Base-by-base conservation (phyloP, 2,113 vertebrate genomes). In the Lutjanus erythropterus region DNA sequence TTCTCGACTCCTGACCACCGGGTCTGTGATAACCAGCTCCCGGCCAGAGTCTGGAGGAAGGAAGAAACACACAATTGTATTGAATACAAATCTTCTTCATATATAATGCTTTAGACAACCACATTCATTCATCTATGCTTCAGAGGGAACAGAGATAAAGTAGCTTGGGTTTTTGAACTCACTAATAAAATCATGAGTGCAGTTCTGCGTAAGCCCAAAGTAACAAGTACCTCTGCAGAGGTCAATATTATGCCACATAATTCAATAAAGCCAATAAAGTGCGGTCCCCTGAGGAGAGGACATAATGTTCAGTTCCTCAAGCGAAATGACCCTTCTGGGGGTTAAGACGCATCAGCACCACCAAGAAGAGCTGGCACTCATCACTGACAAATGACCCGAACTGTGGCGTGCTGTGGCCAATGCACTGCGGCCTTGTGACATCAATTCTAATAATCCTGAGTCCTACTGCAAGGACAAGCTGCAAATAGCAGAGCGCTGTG, bases 11-110 rank as follows among this genome's bases (percentile, higher is more conserved):
- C 97, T 97, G 91, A 99, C 97, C 59, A 99, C 97, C 0, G 98
- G 98, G 90, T 99, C 98, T 46, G 97, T 99, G 88, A 99, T 99
- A 67, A 99, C 97, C 89, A 99, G 94, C 91, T 99, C 98, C 80
- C 98, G 96, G 3, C 98, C 98, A 64, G 98, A 99, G 83, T 99
- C 98, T 99, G 94, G 16, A 86, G 93, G 21, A 86, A n/a, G 86
- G 83, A 65, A 78, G 44, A 44, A 46, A 46, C 46, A 67, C 16
- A 60, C 5, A 67, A 16, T 4, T 14, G 19, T 4, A 62, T 2
- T 78, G 15, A 78, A 50, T 31, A 50, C 11, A 74, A 19, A 72
- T 23, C 25, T 39, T n/a, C 9, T 58, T 37, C 39, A 46, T 3
- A 31, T 23, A 52, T 9, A 27, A 58, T 35, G 6, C 25, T 47